Evolutionary conservation across 2,797 vertebrate species (phyloP), one percentile per base, ranked within the genome.

Genomic region (Aldrovandia affinis): DNA sequence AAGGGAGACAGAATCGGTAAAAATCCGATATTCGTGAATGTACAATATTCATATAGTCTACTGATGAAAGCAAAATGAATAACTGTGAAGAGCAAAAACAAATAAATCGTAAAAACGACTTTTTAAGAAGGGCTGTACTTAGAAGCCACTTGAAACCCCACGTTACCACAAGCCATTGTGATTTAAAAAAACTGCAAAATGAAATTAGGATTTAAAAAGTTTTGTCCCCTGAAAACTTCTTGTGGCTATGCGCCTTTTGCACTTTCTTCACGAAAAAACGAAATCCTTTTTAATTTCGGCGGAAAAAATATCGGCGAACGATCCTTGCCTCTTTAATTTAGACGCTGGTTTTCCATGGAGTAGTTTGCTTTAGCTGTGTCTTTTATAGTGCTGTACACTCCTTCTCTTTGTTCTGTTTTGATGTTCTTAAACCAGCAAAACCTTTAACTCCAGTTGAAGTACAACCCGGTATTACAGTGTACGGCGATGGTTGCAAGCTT

Each of bases 321-420:
- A 14, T 33, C 82, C 55, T 75, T 42, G 79, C 75, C 85, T 86
- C 78, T 84, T 70, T n/a, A 85, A 84, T 88, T 80, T 82, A 83
- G 78, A 59, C 86, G 50, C 86, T 75, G 85, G 57, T 83, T 39
- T 55, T 39, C 39, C 42, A 25, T 47, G 30, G 70, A 82, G 54
- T 94, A 90, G 59, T 80, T 94, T 93, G 93, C 93, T 93, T 92
- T 92, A 91, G 83, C 84, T 83, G 87, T 90, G 91, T 93, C 92
- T 92, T 94, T 95, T 93, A 91, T 93, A 92, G 91, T 92, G 90
- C 89, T 89, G 94, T 92, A 87, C 90, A 93, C 92, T 89, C 88
- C 90, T 30, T 91, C 92, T 96, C 95, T 96, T 96, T 96, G 95
- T 96, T 96, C 95, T 95, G 57, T 86, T 78, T 85, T 88, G 83